Evolutionary conservation across 2,888 invertebrate species (phyloP).

Genomic region (Lepidochitona cinerea): DNA sequence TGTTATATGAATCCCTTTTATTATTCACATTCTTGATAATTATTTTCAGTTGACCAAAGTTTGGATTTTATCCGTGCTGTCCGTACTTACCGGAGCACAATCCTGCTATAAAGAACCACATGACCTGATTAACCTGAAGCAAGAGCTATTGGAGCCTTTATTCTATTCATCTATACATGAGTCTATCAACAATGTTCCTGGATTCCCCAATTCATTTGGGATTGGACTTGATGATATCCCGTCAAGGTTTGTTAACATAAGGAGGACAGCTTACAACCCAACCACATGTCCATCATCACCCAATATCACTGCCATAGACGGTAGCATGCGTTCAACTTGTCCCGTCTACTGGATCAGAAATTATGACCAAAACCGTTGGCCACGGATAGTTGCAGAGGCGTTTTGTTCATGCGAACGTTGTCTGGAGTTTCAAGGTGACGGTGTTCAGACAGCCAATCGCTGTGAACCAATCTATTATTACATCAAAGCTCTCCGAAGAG

Average conservation of each 20-base stretch:
- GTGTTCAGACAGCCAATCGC: background rate
- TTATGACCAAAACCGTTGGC: background rate
- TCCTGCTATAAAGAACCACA: no score
- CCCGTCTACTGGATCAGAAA: background rate
- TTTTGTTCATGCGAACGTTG: background rate
- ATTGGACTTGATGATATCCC: background rate
- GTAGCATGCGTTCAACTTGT: background rate
- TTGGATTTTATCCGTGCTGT: no score
- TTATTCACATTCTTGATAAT: no score
- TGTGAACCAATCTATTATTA: background rate
- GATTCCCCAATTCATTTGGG: background rate
- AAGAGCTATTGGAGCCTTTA: no score
- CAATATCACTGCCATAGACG: background rate
- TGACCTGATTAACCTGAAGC: no score
- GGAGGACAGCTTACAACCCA: background rate
- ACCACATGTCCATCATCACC: background rate
- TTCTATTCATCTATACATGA: background rate
- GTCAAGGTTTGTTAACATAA: background rate
- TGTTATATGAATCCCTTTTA: no score
- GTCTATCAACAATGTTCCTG: background rate
- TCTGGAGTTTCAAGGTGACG: background rate
- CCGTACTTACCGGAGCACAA: no score
- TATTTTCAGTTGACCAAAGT: no score
- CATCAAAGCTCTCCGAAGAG: background rate
- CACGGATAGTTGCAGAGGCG: background rate